Base-by-base conservation (phyloP, 2,888 invertebrate genomes). In the Drosophila mayaguana region DNA sequence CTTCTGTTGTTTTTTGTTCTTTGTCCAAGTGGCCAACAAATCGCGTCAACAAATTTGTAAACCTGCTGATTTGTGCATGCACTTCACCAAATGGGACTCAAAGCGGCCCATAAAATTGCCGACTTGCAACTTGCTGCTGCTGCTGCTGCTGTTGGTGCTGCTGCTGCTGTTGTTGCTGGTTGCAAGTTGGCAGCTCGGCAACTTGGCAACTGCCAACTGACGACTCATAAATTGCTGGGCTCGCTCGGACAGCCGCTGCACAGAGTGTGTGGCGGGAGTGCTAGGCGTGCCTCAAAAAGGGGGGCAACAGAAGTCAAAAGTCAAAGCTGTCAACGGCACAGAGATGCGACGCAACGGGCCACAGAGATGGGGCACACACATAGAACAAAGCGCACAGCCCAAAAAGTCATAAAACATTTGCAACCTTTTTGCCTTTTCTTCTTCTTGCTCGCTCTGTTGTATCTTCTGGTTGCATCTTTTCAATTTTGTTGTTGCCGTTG, bases 381-480 rank as follows among this genome's bases (percentile, higher is more conserved):
- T 74, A 77, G 78, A 77, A 77, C 78, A 76, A 76, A 78, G 73
- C 76, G 68, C 73, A 64, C 73, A 57, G 64, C 64, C 65, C 65
- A 69, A 77, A 69, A 66, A 78, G 78, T 73, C 77, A 69, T 77
- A 77, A 78, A 77, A 77, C 74, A 77, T 77, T 77, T 61, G 78
- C 78, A 78, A 64, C 48, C 48, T 57, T 54, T 61, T 63, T 57
- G 20, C 34, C 34, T 2, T 14, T 4, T 8, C 45, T 45, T 22
- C 22, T 20, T 22, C 45, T 45, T 8, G 2, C 59, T 46, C 59
- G 53, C 54, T 45, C 42, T 70, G 40, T 71, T 71, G 73, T 84
- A 81, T 87, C 83, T 88, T 59, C 62, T 67, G 78, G 85, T 59
- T 73, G 87, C 84, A 83, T 88, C 88, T 88, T 84, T 84, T 84